phyloP scores from a whole-genome alignment of 2,888 invertebrate genomes.

The Reticulitermes lucifugus region DNA sequence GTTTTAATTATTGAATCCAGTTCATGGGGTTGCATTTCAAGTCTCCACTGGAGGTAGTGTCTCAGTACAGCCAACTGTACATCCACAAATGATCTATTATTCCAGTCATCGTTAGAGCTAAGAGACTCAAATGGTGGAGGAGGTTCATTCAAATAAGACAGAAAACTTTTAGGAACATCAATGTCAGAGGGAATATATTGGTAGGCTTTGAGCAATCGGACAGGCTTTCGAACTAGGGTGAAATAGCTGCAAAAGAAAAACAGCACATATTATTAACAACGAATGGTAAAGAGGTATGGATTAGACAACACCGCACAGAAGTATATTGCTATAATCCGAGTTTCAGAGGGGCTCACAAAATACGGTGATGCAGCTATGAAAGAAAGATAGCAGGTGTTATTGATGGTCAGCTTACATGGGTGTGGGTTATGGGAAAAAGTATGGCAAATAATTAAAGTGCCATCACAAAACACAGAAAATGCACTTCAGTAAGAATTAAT shows the following conservation, averaged over 20 bases:
- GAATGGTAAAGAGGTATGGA: no score
- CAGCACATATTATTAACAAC: no score
- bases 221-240: constrained; percentile 55
- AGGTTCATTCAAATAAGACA: constrained; percentile 56
- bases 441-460: no score
- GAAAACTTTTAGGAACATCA: constrained; percentile 62
- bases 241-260: background rate
- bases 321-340: no score
- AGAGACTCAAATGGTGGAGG: constrained; percentile 46
- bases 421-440: no score
- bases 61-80: constrained; percentile 25
- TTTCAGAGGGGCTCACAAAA: no score
- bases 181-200: constrained; percentile 61
- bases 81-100: background rate
- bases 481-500: no score
- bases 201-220: constrained; percentile 62
- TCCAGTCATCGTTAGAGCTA: background rate
- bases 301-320: no score
- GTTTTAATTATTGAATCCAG: constrained; percentile 61
- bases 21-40: constrained; percentile 61
- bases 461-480: no score
- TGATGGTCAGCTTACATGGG: no score
- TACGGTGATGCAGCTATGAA: no score
- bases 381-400: no score
- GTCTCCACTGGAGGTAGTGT: constrained; percentile 62